Evolutionary conservation across 2,797 vertebrate genomes (phyloP).

Genomic region (Macropodus opercularis): DNA sequence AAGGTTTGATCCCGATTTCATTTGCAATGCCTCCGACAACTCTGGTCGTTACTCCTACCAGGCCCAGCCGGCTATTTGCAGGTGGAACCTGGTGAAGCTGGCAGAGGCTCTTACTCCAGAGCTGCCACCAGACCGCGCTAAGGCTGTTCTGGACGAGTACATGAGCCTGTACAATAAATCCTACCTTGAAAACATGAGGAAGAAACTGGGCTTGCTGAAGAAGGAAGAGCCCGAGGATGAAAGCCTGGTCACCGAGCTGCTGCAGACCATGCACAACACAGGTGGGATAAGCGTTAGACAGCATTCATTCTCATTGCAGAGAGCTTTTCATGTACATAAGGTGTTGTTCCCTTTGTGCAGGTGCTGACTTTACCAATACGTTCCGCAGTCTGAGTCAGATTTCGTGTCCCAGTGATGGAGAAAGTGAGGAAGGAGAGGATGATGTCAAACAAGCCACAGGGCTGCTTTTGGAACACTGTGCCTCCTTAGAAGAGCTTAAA

Average conservation of each 20-base stretch:
- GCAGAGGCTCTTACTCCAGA: slow-evolving; percentile 92
- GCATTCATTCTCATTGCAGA: neutral
- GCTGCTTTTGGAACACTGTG: slow-evolving; percentile 88
- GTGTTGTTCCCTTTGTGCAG: slow-evolving; percentile 61
- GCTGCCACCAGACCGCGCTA: slow-evolving; percentile 82
- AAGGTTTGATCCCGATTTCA: slow-evolving; percentile 94
- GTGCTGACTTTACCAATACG: slow-evolving; percentile 95
- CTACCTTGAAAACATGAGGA: slow-evolving; percentile 92
- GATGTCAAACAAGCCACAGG: slow-evolving; percentile 63
- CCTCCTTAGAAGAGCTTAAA: slow-evolving; percentile 90
- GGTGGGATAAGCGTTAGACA: slow-evolving; percentile 73
- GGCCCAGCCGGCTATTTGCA: slow-evolving; percentile 93
- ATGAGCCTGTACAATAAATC: slow-evolving; percentile 85
- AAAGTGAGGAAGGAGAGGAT: slow-evolving; percentile 57
- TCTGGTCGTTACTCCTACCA: slow-evolving; percentile 91
- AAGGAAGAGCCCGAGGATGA: slow-evolving; percentile 86
- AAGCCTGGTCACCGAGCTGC: slow-evolving; percentile 85
- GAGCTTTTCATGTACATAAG: neutral
- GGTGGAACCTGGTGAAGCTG: slow-evolving; percentile 93
- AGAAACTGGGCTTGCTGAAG: slow-evolving; percentile 89
- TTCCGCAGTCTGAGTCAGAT: slow-evolving; percentile 89
- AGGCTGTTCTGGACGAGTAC: slow-evolving; percentile 87
- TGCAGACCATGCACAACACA: slow-evolving; percentile 93
- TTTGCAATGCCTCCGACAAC: slow-evolving; percentile 94
- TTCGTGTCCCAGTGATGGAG: slow-evolving; percentile 66